Evolutionary conservation across 2,797 vertebrate genomes (phyloP), one percentile per base, ranked within the genome.

Genomic region (Peromyscus aztecus): DNA sequence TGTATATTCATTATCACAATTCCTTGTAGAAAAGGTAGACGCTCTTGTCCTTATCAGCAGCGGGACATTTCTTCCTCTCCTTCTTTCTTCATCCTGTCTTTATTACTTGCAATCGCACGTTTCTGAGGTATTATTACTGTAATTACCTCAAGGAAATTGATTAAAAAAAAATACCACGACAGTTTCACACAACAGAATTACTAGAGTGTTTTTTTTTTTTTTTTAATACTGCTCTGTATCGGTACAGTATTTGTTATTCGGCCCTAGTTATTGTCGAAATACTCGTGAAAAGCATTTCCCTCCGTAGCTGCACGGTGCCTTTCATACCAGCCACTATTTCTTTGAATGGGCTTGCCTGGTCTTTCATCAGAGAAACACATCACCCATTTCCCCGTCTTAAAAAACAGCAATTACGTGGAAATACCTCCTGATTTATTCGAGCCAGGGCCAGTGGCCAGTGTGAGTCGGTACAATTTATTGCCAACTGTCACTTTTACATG

Each of bases 401-500:
- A 99, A 99, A 99, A 99, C 98, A 98, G 98, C 99, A 99, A 99
- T 99, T 99, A 99, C 99, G 99, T 98, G 98, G 99, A 99, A 99
- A 99, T 98, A 99, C 98, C 98, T 98, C 98, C 98, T 99, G 99
- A 99, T 99, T 99, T 99, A 99, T 99, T 99, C 99, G 98, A 98
- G 98, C 98, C 97, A 98, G 96, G 98, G 99, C 99, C 98, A 99
- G 98, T 98, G 99, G 99, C 99, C 99, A 99, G 99, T 99, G 98
- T 98, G 98, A 99, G 99, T 99, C 98, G 98, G 98, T 97, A 98
- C 99, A 99, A 99, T 99, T 99, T 99, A 99, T 99, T 99, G 99
- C 99, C 98, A 99, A 99, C 99, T 98, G 99, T 99, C 99, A 99
- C 99, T 99, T 99, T 99, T 99, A 99, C 99, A 99, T 99, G 99